Conservation (phyloP, 2,797 vertebrate genomes). For the Merluccius polli region DNA sequence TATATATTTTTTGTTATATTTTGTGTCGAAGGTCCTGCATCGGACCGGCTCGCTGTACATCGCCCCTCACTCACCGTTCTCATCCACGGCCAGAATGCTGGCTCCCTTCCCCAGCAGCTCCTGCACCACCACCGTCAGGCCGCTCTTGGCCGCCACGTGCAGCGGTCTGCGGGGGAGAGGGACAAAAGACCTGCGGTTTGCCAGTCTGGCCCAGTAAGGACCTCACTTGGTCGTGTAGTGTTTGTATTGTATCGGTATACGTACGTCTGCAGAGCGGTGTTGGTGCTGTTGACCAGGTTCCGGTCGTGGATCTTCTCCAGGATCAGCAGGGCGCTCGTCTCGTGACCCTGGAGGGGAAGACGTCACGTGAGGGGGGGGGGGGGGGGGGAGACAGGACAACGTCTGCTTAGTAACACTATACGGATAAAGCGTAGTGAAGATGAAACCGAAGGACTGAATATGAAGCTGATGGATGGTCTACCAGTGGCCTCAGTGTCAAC, state of each 20-base stretch:
- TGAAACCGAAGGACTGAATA: neutral
- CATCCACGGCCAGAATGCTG: conserved; percentile 92
- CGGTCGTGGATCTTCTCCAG: conserved; percentile 63
- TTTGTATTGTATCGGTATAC: neutral
- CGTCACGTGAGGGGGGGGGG: neutral
- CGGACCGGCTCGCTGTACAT: no score
- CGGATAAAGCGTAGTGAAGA: no score
- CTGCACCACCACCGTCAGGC: conserved; percentile 92
- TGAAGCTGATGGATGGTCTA: neutral
- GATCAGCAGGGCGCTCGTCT: conserved; percentile 67
- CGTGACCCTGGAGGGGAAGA: conserved; percentile 51
- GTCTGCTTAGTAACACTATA: neutral
- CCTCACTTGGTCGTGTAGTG: neutral
- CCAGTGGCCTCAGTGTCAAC: no score
- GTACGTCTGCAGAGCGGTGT: conserved; percentile 58
- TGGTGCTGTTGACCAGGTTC: conserved; percentile 67
- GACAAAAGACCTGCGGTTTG: neutral
- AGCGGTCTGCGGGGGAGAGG: conserved; percentile 77
- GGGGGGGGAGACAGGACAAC: neutral
- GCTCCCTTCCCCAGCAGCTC: conserved; percentile 94
- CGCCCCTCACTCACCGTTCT: conserved; percentile 96
- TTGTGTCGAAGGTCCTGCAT: no score
- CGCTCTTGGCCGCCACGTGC: conserved; percentile 89
- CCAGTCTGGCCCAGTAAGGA: neutral
- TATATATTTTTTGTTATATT: neutral